Conservation (phyloP, 2,797 vertebrate species). For the Sebastes iracundus region DNA sequence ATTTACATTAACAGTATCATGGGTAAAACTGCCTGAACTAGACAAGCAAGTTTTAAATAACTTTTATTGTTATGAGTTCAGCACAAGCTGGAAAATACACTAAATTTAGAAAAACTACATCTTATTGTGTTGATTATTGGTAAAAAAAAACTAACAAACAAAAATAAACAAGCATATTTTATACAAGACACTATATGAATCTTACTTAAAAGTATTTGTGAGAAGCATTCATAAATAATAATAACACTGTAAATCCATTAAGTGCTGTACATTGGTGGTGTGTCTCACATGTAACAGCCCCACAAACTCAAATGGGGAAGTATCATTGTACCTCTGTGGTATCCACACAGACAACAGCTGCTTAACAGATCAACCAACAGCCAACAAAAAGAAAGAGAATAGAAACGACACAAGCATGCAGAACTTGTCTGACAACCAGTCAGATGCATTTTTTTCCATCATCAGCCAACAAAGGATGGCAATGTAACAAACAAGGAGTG, state of each 20-base stretch:
- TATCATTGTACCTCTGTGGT: not conserved
- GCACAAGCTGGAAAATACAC: not conserved
- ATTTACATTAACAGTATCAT: not conserved
- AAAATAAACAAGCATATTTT: not conserved
- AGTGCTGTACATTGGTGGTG: not conserved
- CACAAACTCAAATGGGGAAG: conserved; percentile 49
- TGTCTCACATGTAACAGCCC: not conserved
- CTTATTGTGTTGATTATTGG: not conserved
- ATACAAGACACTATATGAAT: not conserved
- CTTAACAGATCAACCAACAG: conserved; percentile 2
- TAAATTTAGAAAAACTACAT: not conserved
- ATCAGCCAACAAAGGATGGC: not conserved
- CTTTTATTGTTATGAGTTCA: not conserved
- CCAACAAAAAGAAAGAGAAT: not conserved
- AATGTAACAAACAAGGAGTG: not conserved
- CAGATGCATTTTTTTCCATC: not conserved
- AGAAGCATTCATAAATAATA: not conserved
- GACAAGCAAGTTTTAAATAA: not conserved
- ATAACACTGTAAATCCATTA: not conserved
- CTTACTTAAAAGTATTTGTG: not conserved
- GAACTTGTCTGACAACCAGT: conserved; percentile 31
- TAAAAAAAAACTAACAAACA: not conserved
- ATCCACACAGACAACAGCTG: conserved; percentile 25
- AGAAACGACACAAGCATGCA: not conserved
- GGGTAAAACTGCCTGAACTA: not conserved